Conservation (phyloP, 2,797 vertebrate species). For the Cichlasoma orientale region DNA sequence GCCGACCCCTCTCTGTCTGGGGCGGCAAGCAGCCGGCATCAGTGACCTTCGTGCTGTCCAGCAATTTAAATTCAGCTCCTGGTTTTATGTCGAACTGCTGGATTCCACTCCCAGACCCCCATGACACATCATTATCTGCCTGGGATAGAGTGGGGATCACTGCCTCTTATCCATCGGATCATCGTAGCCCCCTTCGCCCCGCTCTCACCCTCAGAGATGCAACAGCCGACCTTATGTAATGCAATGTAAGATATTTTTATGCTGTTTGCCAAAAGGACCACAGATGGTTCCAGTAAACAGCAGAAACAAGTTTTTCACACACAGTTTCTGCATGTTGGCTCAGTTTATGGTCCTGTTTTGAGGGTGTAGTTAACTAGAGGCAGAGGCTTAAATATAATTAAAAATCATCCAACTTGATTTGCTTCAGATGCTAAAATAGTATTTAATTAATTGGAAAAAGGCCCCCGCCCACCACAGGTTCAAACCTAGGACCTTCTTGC, state of each 20-base stretch:
- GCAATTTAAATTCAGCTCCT: constrained; percentile 47
- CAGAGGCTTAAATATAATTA: background rate
- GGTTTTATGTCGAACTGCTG: constrained; percentile 34
- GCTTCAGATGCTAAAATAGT: background rate
- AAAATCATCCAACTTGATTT: background rate
- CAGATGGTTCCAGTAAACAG: too few species aligned
- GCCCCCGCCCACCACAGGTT: background rate
- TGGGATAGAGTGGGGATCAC: constrained; percentile 44
- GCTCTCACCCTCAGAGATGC: background rate
- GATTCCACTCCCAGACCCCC: constrained; percentile 46
- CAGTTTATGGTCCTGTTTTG: background rate
- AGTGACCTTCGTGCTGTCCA: constrained; percentile 48
- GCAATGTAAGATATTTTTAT: constrained; percentile 38
- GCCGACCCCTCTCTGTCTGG: constrained; percentile 4
- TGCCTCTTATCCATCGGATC: constrained; percentile 49
- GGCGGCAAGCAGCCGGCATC: background rate
- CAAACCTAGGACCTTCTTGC: too few species aligned
- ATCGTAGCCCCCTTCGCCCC: background rate
- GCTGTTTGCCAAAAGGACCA: background rate
- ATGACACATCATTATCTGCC: constrained; percentile 67
- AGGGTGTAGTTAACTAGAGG: background rate
- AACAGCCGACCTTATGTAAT: constrained; percentile 25
- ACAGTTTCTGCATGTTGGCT: background rate
- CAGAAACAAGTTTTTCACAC: background rate
- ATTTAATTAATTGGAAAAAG: background rate